Conservation (phyloP, 2,113 vertebrate species). For the Phocoena phocoena region DNA sequence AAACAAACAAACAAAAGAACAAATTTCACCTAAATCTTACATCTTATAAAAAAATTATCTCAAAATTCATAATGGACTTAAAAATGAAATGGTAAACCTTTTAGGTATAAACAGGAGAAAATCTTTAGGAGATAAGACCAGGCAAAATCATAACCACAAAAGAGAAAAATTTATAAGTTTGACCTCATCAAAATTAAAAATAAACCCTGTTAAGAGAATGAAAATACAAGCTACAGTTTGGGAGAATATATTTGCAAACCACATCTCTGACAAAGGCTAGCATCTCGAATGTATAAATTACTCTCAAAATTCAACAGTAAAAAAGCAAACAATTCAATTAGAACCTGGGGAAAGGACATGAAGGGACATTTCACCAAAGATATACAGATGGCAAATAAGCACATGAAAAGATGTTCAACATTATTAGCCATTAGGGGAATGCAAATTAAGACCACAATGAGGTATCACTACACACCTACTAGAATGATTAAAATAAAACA, state of each 20-base stretch:
- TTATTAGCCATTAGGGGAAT: constrained; percentile 43
- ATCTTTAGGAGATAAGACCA: neutral
- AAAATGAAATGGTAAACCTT: neutral
- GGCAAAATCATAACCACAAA: neutral
- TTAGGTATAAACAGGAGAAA: neutral
- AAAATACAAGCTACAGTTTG: neutral
- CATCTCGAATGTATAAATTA: neutral
- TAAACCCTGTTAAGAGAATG: neutral
- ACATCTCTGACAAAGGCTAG: neutral
- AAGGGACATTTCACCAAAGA: constrained; percentile 9
- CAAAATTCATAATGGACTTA: neutral
- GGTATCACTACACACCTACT: neutral
- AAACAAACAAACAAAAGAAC: neutral
- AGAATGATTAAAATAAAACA: constrained; percentile 46
- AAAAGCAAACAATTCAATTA: constrained; percentile 21
- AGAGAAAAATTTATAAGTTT: neutral
- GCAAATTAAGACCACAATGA: constrained; percentile 49
- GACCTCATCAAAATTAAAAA: neutral
- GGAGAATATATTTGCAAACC: neutral
- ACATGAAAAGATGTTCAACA: constrained; percentile 24
- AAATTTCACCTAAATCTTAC: neutral
- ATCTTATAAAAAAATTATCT: constrained; percentile 11
- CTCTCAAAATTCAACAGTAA: neutral
- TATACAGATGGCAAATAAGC: constrained; percentile 38
- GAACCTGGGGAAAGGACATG: neutral